Conservation (phyloP, 2,113 vertebrate genomes). For the Fulmarus glacialis region DNA sequence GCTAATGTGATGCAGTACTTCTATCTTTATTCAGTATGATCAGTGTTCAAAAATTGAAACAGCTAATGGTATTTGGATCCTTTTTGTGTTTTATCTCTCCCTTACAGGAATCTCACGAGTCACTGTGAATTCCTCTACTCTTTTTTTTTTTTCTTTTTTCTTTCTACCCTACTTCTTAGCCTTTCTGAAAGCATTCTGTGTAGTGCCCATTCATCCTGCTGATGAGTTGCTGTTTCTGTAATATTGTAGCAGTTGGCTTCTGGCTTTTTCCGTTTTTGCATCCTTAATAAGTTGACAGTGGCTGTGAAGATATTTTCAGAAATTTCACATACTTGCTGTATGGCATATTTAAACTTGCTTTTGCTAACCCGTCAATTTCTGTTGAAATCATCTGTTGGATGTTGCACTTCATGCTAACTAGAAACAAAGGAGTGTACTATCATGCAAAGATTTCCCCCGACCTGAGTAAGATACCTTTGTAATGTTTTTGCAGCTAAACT, state of each 20-base stretch:
- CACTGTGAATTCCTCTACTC: background rate
- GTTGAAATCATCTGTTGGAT: background rate
- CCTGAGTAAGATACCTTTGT: background rate
- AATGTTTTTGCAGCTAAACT: background rate
- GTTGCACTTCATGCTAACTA: background rate
- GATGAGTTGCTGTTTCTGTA: background rate
- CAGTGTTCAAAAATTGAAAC: background rate
- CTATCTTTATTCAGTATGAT: rapidly evolving
- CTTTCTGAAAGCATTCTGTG: background rate
- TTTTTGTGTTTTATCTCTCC: background rate
- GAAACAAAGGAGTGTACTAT: no score
- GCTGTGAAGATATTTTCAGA: background rate
- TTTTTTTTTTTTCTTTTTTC: background rate
- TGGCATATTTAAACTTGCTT: background rate
- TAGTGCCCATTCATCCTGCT: background rate
- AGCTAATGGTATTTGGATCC: background rate
- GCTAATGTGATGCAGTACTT: background rate
- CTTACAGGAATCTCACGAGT: background rate
- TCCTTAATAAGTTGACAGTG: background rate
- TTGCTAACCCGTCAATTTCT: background rate
- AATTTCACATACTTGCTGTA: background rate
- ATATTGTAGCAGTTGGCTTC: background rate
- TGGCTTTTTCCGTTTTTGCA: background rate
- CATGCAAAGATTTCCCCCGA: background rate
- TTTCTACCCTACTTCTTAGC: background rate